phyloP scores from a whole-genome alignment of 2,113 vertebrate species.

The Xiphophorus hellerii region DNA sequence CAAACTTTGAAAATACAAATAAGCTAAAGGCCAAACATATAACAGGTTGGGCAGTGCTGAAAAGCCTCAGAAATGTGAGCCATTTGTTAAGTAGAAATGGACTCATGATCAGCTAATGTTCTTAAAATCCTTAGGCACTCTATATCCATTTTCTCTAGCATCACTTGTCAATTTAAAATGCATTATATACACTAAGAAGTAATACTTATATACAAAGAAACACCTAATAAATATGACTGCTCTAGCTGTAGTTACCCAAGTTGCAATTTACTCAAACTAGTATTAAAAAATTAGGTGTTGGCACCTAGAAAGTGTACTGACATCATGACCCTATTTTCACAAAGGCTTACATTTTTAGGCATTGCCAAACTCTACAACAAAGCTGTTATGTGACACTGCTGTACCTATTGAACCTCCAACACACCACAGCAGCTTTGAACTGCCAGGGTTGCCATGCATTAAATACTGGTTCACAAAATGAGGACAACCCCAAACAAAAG shows the following conservation, averaged over 20 bases:
- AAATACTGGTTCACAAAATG: slow-evolving; percentile 23
- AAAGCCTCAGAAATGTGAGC: slow-evolving; percentile 49
- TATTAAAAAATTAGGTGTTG: neutral
- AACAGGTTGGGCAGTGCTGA: slow-evolving; percentile 20
- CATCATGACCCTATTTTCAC: neutral
- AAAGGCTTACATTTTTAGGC: slow-evolving; percentile 14
- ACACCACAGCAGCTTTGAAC: neutral
- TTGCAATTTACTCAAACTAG: neutral
- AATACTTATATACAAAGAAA: neutral
- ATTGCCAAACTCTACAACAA: slow-evolving; percentile 6
- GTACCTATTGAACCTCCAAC: neutral
- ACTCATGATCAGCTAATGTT: slow-evolving; percentile 22
- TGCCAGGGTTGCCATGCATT: slow-evolving; percentile 9
- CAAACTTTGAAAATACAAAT: neutral
- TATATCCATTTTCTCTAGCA: neutral
- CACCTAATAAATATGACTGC: neutral
- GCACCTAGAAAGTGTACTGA: neutral
- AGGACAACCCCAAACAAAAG: slow-evolving; percentile 36
- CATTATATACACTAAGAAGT: neutral
- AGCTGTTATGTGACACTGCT: slow-evolving; percentile 35
- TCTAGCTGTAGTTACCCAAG: neutral
- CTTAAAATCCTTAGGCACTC: slow-evolving; percentile 3
- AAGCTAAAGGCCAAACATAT: neutral
- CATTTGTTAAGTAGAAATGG: slow-evolving; percentile 39
- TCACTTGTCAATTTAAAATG: neutral